Base-by-base conservation (phyloP, 2,797 vertebrate species). In the Echeneis naucrates region DNA sequence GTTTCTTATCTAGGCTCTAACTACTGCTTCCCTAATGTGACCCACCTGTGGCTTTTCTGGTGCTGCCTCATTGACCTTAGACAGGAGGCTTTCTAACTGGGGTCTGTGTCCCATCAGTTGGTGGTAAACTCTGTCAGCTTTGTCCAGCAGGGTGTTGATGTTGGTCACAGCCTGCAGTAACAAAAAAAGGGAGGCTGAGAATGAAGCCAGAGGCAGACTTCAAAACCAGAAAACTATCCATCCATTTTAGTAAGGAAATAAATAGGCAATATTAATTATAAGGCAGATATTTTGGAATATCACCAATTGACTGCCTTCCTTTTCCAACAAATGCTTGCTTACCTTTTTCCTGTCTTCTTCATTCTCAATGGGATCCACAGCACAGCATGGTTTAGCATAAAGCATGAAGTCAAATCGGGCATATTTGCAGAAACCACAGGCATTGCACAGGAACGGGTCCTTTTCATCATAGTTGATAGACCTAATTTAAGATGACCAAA, bases 401-500 rank as follows among this genome's bases (percentile, higher is more conserved):
- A 99, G 88, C 98, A 99, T 99, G 94, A 99, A 99, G 90, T 99
- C 98, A 35, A 99, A 99, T 70, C 98, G 95, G 5, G 97, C 98
- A 0, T 99, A 99, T 91, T 99, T 99, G 89, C 98, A 99, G 93
- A 99, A 99, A 42, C 98, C 98, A 60, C 98, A 99, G 55, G 98
- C 98, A 0, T 99, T 99, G 91, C 98, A 99, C 26, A 99, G 94
- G 92, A 99, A 99, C 3, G 98, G 98, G 67, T 99, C 98, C 87
- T 99, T 99, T 88, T 99, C 98, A 0, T 99, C 98, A 0, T 99
- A 99, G 82, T 99, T 99, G 88, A 99, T 99, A 26, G 98, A 99
- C 76, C 98, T 99, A 72, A 54, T 38, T 63, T 53, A 19, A 48
- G 23, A 71, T 2, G 54, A 64, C 0, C 4, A 65, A 1, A 30